A percentile compares a stretch with the other conserved stretches of the same genome.
Conservation (phyloP, 2,113 vertebrate genomes). For the Ceyx cyanopectus region DNA sequence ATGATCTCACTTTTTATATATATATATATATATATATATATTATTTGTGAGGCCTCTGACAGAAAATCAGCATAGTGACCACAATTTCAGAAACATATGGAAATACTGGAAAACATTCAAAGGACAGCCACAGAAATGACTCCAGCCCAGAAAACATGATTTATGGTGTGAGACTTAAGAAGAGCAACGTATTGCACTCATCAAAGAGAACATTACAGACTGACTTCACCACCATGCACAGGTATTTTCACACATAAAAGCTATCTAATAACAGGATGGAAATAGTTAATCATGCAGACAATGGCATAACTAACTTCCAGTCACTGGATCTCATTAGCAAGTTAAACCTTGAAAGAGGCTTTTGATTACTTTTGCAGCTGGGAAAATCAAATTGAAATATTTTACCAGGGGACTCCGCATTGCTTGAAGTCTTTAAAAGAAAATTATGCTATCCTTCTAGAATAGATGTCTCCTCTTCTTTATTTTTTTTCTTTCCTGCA, state of each 20-base stretch:
- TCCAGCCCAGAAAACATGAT: constrained; percentile 19
- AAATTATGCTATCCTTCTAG: constrained; percentile 10
- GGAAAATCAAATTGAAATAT: constrained; percentile 58
- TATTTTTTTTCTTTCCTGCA: neutral
- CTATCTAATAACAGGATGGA: constrained; percentile 24
- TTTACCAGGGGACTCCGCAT: constrained; percentile 34
- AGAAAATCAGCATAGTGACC: neutral
- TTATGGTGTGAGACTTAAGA: constrained; percentile 12
- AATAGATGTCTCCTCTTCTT: neutral
- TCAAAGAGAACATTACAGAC: constrained; percentile 23
- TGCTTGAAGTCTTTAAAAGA: constrained; percentile 34
- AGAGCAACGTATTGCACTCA: neutral
- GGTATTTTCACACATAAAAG: constrained; percentile 52
- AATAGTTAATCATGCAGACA: constrained; percentile 64
- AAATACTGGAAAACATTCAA: constrained; percentile 24
- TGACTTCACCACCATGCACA: neutral
- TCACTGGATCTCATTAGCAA: constrained; percentile 62
- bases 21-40: neutral
- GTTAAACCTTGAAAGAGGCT: constrained; percentile 62
- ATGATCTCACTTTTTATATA: neutral
- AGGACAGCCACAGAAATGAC: neutral
- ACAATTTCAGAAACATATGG: neutral
- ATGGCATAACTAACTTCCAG: constrained; percentile 54
- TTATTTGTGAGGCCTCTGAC: neutral
- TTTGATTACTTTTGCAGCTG: constrained; percentile 60